Evolutionary conservation across 2,797 vertebrate species (phyloP).

Genomic region (Pseudocheirus occidentalis): DNA sequence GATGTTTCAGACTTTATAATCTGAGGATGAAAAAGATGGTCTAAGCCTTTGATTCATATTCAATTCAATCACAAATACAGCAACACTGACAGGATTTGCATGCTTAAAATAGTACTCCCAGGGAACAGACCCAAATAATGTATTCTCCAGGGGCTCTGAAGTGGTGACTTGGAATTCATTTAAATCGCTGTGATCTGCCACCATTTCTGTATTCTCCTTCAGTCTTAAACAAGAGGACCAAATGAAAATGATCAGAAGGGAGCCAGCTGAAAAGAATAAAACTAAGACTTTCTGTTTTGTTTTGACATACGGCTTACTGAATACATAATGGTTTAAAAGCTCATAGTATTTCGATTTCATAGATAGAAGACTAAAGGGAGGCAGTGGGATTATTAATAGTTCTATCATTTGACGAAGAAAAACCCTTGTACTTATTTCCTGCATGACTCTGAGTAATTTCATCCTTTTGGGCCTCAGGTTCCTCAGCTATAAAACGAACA

Average conservation of each 20-base stretch:
- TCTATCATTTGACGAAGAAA: not conserved
- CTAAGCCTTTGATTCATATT: slow-evolving; percentile 34
- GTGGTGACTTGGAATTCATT: slow-evolving; percentile 40
- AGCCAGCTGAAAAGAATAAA: not conserved
- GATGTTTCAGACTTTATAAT: slow-evolving; percentile 60
- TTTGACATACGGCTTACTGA: not conserved
- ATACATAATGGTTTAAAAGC: not conserved
- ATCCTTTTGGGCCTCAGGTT: not conserved
- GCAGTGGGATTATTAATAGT: not conserved
- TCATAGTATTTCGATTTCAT: not conserved
- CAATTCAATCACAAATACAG: slow-evolving; percentile 37
- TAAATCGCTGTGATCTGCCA: not conserved
- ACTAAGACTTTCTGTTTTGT: not conserved
- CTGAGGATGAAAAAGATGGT: slow-evolving; percentile 23
- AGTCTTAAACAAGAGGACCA: not conserved
- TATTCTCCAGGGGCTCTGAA: slow-evolving; percentile 35
- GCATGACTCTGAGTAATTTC: not conserved
- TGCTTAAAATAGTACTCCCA: slow-evolving; percentile 55
- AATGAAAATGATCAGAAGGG: not conserved
- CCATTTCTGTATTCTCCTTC: not conserved
- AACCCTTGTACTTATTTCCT: not conserved
- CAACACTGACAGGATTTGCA: slow-evolving; percentile 51
- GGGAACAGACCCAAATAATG: slow-evolving; percentile 34
- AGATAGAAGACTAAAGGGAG: not conserved
- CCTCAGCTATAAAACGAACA: not conserved